phyloP scores from a whole-genome alignment of 2,113 vertebrate species.

The Elephantulus edwardii region DNA sequence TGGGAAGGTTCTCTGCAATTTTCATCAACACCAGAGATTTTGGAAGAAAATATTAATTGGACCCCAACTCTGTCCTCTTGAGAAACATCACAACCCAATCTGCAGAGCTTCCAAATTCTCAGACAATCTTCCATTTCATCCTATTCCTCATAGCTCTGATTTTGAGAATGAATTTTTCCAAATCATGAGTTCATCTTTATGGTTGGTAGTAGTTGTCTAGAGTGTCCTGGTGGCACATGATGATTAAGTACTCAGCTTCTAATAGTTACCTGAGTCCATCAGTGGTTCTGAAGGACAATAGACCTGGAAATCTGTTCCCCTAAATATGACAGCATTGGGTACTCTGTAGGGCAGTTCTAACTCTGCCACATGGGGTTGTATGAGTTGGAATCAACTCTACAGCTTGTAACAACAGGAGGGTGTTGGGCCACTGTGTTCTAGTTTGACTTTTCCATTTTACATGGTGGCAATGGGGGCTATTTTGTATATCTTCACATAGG shows the following conservation, averaged over 20 bases:
- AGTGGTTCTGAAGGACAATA: too few species aligned
- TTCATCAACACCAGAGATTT: slow-evolving; percentile 9
- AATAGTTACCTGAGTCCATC: too few species aligned
- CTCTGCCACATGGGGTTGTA: background rate
- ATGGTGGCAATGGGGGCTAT: background rate
- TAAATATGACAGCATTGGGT: too few species aligned
- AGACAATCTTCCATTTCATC: background rate
- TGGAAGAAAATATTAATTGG: background rate
- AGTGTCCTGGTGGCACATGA: too few species aligned
- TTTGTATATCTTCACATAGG: slow-evolving; percentile 33
- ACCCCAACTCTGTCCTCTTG: background rate
- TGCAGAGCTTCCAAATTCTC: background rate
- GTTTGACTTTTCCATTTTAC: background rate
- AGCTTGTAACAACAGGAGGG: too few species aligned
- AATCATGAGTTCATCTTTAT: background rate
- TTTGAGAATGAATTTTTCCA: background rate
- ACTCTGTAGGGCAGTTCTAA: background rate
- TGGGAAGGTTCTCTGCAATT: background rate
- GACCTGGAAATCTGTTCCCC: too few species aligned
- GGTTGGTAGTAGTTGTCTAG: background rate
- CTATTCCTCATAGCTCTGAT: background rate
- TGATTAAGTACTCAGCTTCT: too few species aligned
- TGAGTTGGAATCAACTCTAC: background rate
- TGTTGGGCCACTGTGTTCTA: background rate
- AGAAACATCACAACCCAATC: too few species aligned